Evolutionary conservation across 1,140 invertebrate genomes (phyloP).

Genomic region (Zaprionus ghesquierei): DNA sequence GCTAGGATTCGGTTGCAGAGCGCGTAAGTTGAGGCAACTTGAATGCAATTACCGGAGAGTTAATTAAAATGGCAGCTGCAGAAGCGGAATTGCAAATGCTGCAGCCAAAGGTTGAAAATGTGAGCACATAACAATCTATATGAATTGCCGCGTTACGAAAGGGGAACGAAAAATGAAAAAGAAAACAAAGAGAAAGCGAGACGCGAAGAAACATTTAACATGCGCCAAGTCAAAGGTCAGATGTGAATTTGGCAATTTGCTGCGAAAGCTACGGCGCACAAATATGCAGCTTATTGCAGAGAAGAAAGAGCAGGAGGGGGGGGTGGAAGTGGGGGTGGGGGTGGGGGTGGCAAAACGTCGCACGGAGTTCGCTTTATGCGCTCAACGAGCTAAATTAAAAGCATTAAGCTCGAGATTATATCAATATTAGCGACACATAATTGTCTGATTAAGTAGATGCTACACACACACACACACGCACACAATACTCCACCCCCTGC

Average conservation of each 20-base stretch:
- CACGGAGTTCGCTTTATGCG: conserved; percentile 16
- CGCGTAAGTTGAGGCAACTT: conserved; percentile 7
- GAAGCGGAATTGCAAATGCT: conserved; percentile 11
- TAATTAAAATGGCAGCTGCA: conserved; percentile 27
- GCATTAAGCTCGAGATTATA: conserved; percentile 71
- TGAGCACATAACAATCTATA: conserved; percentile 7
- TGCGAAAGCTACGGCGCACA: not conserved
- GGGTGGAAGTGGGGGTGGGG: not conserved
- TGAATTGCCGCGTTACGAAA: not conserved
- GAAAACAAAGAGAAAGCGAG: not conserved
- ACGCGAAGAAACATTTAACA: not conserved
- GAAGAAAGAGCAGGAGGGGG: not conserved
- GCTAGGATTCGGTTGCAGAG: not conserved
- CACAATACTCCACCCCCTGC: not conserved
- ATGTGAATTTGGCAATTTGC: not conserved
- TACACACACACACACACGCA: conserved; percentile 4
- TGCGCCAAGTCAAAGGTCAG: conserved; percentile 1
- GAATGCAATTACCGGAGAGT: conserved; percentile 12
- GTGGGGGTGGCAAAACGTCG: not conserved
- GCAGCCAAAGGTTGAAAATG: conserved; percentile 7
- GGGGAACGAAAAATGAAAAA: not conserved
- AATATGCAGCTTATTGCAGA: not conserved
- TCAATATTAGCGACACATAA: conserved; percentile 68
- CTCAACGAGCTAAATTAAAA: conserved; percentile 63
- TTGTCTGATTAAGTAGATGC: conserved; percentile 71